These are phyloP conservation scores for Cydia amplana DNA, from an alignment of 1,140 invertebrate genomes.

Conservation along the genomic window DNA sequence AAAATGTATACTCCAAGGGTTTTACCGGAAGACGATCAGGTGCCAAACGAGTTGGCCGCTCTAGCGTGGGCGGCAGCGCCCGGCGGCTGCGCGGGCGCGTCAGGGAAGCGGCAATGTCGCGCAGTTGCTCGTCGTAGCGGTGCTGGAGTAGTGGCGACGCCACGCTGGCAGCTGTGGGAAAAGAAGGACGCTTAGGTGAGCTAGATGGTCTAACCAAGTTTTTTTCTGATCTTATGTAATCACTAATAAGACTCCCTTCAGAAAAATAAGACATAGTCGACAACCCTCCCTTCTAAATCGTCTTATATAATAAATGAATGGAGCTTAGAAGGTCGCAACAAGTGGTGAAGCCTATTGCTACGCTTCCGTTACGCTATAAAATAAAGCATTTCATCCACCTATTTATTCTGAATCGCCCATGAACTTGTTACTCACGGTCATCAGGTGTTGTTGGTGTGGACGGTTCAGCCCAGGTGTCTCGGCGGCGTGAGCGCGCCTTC, in stretches of 20 bases:
- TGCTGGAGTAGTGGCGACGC: constrained; percentile 72
- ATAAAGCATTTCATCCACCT: too few relatives aligned
- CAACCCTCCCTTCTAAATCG: too few relatives aligned
- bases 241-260: too few relatives aligned
- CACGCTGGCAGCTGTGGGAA: constrained; percentile 49
- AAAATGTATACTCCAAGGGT: constrained; percentile 41
- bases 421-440: constrained; percentile 48
- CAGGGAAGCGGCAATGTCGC: constrained; percentile 87
- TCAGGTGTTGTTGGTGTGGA: constrained; percentile 80
- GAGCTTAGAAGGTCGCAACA: too few relatives aligned
- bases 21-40: constrained; percentile 77
- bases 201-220: too few relatives aligned
- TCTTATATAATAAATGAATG: too few relatives aligned
- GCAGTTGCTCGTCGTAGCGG: constrained; percentile 84
- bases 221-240: too few relatives aligned
- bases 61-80: constrained; percentile 64
- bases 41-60: constrained; percentile 68
- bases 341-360: too few relatives aligned
- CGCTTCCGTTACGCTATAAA: too few relatives aligned
- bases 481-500: constrained; percentile 81
- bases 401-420: too few relatives aligned
- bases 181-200: constrained; percentile 25
- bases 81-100: constrained; percentile 81
- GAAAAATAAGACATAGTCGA: too few relatives aligned
- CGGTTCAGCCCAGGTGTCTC: constrained; percentile 80